phyloP scores from a whole-genome alignment of 1,140 invertebrate genomes.

The Drosophila azteca region DNA sequence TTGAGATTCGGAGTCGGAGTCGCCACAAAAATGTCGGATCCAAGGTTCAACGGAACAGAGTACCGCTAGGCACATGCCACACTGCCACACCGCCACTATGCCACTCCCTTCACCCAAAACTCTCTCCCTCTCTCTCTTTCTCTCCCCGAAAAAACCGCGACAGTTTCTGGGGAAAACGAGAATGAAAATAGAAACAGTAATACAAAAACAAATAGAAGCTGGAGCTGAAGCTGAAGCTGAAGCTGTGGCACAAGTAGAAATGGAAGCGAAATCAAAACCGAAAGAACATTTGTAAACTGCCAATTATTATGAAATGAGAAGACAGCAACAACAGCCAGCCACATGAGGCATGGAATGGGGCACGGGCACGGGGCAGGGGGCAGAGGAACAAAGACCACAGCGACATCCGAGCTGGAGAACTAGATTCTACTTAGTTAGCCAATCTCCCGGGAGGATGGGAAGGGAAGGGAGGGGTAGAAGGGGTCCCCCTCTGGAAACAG shows the following conservation, averaged over 20 bases:
- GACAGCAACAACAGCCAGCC: conserved; percentile 51
- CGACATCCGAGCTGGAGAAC: conserved; percentile 61
- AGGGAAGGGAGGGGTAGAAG: too few species aligned
- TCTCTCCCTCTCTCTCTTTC: background rate
- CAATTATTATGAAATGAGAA: conserved; percentile 78
- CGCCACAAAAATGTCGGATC: too few species aligned
- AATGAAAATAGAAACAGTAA: background rate
- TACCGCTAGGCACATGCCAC: conserved; percentile 41
- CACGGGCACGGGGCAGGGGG: background rate
- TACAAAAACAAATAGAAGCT: conserved; percentile 8
- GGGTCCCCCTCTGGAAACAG: conserved; percentile 23
- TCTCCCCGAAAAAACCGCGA: conserved; percentile 44
- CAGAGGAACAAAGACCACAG: conserved; percentile 34
- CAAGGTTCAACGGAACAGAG: too few species aligned
- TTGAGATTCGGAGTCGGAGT: too few species aligned
- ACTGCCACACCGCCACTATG: too few species aligned
- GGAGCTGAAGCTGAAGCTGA: conserved; percentile 8
- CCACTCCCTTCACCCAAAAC: background rate
- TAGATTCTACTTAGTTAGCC: conserved; percentile 52
- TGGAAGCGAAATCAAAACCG: conserved; percentile 71
- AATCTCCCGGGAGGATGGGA: background rate
- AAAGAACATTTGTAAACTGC: conserved; percentile 80
- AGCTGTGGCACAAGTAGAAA: conserved; percentile 23
- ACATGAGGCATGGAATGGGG: conserved; percentile 12
- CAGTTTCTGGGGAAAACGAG: conserved; percentile 20